These are phyloP conservation scores for Struthio camelus DNA, from an alignment of 2,113 vertebrate species.

Conservation along the genomic window DNA sequence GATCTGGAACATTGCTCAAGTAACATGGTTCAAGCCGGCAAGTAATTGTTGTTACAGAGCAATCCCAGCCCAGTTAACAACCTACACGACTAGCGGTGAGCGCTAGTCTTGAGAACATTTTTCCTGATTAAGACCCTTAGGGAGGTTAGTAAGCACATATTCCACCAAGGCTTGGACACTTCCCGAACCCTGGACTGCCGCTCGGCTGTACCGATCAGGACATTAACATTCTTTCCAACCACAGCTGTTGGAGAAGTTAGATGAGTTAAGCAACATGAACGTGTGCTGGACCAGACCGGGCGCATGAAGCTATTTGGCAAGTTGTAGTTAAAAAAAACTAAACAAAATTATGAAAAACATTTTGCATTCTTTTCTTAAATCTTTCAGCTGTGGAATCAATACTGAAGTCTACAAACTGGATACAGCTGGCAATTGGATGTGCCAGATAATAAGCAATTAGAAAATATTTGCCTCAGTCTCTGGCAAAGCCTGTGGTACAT, in stretches of 20 bases:
- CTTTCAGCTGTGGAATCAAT: slow-evolving; percentile 31
- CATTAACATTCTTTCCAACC: slow-evolving; percentile 26
- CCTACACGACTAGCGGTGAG: background rate
- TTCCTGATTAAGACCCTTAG: background rate
- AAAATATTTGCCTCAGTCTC: background rate
- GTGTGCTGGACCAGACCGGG: background rate
- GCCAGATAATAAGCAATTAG: slow-evolving; percentile 20
- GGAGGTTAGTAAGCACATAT: background rate
- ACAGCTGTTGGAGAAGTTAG: background rate
- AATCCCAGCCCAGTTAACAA: background rate
- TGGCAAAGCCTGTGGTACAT: background rate
- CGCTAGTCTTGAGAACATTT: background rate
- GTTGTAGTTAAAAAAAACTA: background rate
- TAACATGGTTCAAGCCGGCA: background rate
- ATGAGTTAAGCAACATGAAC: background rate
- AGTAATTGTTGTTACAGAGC: background rate
- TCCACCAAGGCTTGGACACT: background rate
- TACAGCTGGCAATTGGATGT: slow-evolving; percentile 14
- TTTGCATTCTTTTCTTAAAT: background rate
- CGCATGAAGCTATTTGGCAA: background rate
- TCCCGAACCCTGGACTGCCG: background rate
- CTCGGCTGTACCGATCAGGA: background rate
- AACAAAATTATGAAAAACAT: background rate
- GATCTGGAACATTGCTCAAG: background rate
- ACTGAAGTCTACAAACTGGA: background rate